Evolutionary conservation across 2,888 invertebrate species (phyloP).

Genomic region (Eristalis tenax): DNA sequence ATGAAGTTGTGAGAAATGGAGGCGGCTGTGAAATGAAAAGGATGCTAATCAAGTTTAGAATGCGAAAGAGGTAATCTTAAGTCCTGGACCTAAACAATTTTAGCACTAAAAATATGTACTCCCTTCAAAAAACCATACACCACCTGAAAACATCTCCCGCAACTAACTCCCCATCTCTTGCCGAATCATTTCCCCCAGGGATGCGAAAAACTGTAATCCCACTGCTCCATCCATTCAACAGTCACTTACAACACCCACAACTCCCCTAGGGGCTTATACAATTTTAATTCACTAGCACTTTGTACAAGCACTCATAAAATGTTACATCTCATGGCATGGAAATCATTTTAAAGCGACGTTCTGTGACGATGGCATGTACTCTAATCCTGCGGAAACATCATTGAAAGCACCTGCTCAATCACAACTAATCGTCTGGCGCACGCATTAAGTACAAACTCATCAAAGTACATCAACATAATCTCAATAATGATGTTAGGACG

Average conservation of each 20-base stretch:
- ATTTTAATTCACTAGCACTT: slow-evolving; percentile 68
- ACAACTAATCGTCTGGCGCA: slow-evolving; percentile 71
- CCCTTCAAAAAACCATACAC: not conserved
- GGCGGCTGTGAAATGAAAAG: slow-evolving; percentile 27
- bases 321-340: slow-evolving; percentile 33
- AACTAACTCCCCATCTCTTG: slow-evolving; percentile 41
- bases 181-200: slow-evolving; percentile 13
- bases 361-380: slow-evolving; percentile 19
- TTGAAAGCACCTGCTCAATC: slow-evolving; percentile 72
- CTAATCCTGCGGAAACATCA: slow-evolving; percentile 70
- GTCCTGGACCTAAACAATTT: too few species aligned
- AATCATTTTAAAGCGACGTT: slow-evolving; percentile 50
- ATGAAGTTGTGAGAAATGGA: not conserved
- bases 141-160: not conserved
- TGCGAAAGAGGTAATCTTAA: not conserved
- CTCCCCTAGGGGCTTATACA: slow-evolving; percentile 54
- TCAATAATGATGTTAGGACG: slow-evolving; percentile 60
- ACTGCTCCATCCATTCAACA: not conserved
- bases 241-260: slow-evolving; percentile 6
- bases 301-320: slow-evolving; percentile 55
- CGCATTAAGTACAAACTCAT: slow-evolving; percentile 70
- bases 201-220: slow-evolving; percentile 14
- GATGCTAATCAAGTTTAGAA: slow-evolving; percentile 8
- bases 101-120: not conserved
- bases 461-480: slow-evolving; percentile 71